Evolutionary conservation across 2,113 vertebrate species (phyloP), one percentile per base, ranked within the genome.

Genomic region (cattle (Bos taurus)): DNA sequence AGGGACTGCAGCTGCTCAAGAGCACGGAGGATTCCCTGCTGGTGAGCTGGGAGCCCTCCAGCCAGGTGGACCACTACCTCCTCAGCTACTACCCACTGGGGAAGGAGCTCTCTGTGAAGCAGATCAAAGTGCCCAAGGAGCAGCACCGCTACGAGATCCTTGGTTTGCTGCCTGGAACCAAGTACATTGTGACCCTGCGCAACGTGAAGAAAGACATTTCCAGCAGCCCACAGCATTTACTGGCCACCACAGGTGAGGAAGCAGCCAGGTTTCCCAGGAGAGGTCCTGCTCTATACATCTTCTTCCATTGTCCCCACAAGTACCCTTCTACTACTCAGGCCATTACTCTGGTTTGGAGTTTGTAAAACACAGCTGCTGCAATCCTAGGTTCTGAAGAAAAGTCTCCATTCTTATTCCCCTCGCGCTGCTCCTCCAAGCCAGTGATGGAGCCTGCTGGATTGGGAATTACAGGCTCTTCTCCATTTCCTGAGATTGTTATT

Each of bases 61-160:
- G 57, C 5, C 98, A 99, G 36, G 99, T 99, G 25, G 99, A 99
- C 90, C 98, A 99, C 98, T 99, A 99, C 71, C 88, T 99, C 82
- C 95, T 99, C 90, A 99, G 97, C 90, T 99, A 99, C 98, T 98
- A 99, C 90, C 99, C 99, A 0, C 96, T 99, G 96, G 98, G 98
- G 10, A 88, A 98, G 17, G 97, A 99, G 91, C 92, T 74, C 4
- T 77, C 97, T 5, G 87, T 96, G 88, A 97, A 99, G 97, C 96
- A 99, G 98, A 96, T 99, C 96, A 82, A 15, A 0, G 97, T 99
- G 92, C 97, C 99, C 95, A 99, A 99, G 98, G 98, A 98, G 30
- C 98, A 99, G 83, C 98, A 98, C 97, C 99, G 97, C 94, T 99
- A 99, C 74, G 98, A 99, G 81, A 99, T 99, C 92, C 98, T 95